Conservation (phyloP, 2,113 vertebrate genomes). For the Saguinus midas region DNA sequence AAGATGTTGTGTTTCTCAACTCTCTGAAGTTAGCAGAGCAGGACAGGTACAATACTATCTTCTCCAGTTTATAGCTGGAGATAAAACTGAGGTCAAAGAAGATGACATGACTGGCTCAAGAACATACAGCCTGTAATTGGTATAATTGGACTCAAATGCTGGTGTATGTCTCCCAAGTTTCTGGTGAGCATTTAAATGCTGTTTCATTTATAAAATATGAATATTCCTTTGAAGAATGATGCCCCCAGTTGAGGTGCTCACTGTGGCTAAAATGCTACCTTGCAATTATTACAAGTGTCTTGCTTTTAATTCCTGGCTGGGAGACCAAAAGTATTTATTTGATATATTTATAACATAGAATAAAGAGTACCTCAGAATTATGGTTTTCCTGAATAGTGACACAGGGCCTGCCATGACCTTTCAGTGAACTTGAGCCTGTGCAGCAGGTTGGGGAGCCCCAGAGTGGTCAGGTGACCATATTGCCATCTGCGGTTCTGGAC, state of each 20-base stretch:
- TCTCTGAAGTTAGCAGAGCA: background rate
- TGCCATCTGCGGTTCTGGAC: conserved; percentile 85
- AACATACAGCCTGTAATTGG: background rate
- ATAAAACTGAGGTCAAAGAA: conserved; percentile 1
- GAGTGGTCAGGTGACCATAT: conserved; percentile 83
- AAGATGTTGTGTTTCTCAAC: background rate
- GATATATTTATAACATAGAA: background rate
- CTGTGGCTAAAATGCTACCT: background rate
- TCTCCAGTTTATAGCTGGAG: background rate
- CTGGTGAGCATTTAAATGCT: background rate
- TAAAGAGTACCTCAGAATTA: conserved; percentile 37
- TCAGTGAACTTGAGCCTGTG: conserved; percentile 83
- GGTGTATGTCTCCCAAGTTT: background rate
- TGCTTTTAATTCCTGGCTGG: background rate
- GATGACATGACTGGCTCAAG: background rate
- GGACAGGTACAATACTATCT: background rate
- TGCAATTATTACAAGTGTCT: background rate
- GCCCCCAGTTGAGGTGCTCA: background rate
- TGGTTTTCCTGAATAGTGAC: conserved; percentile 51
- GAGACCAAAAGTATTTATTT: conserved; percentile 43
- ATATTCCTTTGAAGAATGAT: conserved; percentile 21
- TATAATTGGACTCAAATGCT: background rate
- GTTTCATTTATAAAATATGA: background rate
- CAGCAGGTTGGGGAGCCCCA: conserved; percentile 85
- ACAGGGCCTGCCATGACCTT: conserved; percentile 81